Conservation (phyloP, 1,140 invertebrate species). For the Dinothrombium tinctorium region DNA sequence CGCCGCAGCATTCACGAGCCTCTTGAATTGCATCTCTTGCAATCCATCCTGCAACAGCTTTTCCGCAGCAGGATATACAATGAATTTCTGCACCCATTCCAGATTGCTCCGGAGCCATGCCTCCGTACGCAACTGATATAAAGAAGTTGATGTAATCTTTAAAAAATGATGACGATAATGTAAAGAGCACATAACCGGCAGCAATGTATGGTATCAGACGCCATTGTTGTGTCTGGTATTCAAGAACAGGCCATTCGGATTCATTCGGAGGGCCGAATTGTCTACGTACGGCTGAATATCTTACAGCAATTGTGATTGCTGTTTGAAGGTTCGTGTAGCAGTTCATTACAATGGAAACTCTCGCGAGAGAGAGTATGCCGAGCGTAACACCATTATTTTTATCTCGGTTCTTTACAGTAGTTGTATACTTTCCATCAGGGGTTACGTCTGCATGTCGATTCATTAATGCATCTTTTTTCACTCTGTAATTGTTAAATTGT, state of each 20-base stretch:
- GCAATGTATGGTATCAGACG: constrained; percentile 67
- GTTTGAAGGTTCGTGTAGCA: constrained; percentile 39
- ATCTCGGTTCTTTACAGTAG: constrained; percentile 17
- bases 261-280: constrained; percentile 48
- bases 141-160: constrained; percentile 28
- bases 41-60: constrained; percentile 63
- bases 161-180: constrained; percentile 36
- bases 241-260: constrained; percentile 55
- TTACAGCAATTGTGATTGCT: constrained; percentile 54
- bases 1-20: constrained; percentile 65
- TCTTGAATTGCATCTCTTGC: constrained; percentile 64
- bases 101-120: constrained; percentile 21
- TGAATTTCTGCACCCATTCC: constrained; percentile 63
- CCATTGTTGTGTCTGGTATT: constrained; percentile 79
- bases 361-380: constrained; percentile 64
- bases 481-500: constrained; percentile 57
- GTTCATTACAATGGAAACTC: constrained; percentile 40
- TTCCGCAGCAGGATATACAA: constrained; percentile 60
- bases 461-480: constrained; percentile 52
- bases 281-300: constrained; percentile 64
- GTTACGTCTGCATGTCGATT: constrained; percentile 70
- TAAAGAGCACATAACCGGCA: constrained; percentile 45
- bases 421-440: constrained; percentile 51
- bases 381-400: constrained; percentile 13
- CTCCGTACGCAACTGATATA: constrained; percentile 24